Evolutionary conservation across 23 tunicate species (phyloP), one percentile per base, ranked within the genome.

Genomic region (Botrylloides violaceus): DNA sequence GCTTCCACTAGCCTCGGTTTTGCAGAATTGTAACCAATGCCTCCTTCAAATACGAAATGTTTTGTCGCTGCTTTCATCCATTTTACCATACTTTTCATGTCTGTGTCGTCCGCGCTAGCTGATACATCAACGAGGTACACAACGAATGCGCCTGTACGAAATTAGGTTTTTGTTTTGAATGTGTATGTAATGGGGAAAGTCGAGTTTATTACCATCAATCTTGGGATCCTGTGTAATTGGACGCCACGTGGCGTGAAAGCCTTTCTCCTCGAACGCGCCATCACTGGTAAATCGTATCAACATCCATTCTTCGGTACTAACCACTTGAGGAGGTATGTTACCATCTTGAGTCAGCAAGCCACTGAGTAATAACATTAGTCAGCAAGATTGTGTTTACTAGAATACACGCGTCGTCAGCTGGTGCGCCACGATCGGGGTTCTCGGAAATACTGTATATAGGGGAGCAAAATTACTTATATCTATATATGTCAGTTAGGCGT

Each of bases 251-350:
- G 85, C 95, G 29, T 34, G 83, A 53, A 87, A 87, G 1, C 95
- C 95, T 9, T 31, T 32, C 0, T 61, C 79, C 29, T 56, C 30
- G 43, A 71, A 58, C 1, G 80, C 86, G 1, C 72, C 75, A 57
- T 88, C 96, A 2, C 83, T 65, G 36, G 56, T 78, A 58, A 88
- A 88, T 6, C 24, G 55, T 43, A 88, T 64, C 33, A 66, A 15
- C 84, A 88, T 81, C 18, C 22, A 12, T 77, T 88, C 80, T 49
- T 88, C 88, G 4, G 88, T 88, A 76, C 96, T 88, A 36, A 58
- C 20, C 58, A 22, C 43, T n/a, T n/a, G n/a, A 18, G 29, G 18
- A 4, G 29, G 30, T 28, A 27, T 31, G 3, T 63, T 4, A 19
- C 35, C 70, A 28, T 23, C 4, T 32, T 39, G 1, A 19, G 74